Evolutionary conservation across 2,797 vertebrate genomes (phyloP), one percentile per base, ranked within the genome.

Genomic region (Psittacula derbiana): DNA sequence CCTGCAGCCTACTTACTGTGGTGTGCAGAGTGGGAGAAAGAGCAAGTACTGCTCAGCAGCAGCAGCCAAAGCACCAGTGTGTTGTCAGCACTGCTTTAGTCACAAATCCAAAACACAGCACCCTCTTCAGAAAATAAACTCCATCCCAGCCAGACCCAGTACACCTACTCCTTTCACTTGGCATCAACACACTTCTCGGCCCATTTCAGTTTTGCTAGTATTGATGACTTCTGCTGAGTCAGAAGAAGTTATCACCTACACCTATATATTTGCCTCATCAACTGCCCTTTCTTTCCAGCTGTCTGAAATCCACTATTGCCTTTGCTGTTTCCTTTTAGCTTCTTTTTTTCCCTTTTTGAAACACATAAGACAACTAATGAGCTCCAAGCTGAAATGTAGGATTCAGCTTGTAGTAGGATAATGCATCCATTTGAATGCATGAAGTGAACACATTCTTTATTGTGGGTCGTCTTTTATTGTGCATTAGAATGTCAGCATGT

Each of bases 381-480:
- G 70, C 79, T 92, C 53, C 47, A 50, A 72, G 72, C 60, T 64
- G 74, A 92, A 91, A 65, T 83, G 38, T 71, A 72, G 62, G 79
- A 88, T 93, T 74, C 30, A 19, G 74, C 58, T 78, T 80, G 79
- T 78, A 73, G 41, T 74, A 75, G 89, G 72, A 84, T 94, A 95
- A 93, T 93, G 91, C 82, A 80, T 72, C 85, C 92, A 93, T 94
- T 83, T 93, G 90, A 96, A 96, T 93, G 88, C 93, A 93, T 55
- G 91, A 90, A 69, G 78, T 0, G 25, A 85, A 33, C 4, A 7
- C 4, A 3, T 71, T 86, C 88, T 52, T 71, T 4, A 3, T 72
- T n/a, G 85, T 6, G 0, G 33, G 70, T 85, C 80, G 62, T 57
- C 67, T 90, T 93, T 86, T 86, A 89, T 44, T 79, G 94, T 67